Evolutionary conservation across 2,888 invertebrate genomes (phyloP), one percentile per base, ranked within the genome.

Genomic region (Reticulitermes lucifugus): DNA sequence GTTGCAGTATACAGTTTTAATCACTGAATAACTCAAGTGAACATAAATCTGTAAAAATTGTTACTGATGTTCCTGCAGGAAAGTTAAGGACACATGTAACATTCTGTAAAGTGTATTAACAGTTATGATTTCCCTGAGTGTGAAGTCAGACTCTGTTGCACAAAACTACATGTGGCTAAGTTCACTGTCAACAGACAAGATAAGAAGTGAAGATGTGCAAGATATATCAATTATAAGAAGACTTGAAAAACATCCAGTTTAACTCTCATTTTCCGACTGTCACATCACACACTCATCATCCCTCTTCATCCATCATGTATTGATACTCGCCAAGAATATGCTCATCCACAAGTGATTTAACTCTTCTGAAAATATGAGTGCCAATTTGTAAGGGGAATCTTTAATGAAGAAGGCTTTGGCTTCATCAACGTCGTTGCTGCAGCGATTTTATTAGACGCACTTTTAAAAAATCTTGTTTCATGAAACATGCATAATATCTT

Each of bases 361-460:
- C 41, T 73, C 73, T 73, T 22, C 73, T 73, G 35, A 25, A 73
- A 70, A 83, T 59, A 55, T 83, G 73, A 83, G 83, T 83, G 83
- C 83, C 83, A 83, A 83, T 59, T 51, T 59, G 10, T 51, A 22
- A 55, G 71, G 55, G 43, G 55, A 73, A 75, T 55, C 12, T 83
- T 41, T 83, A 60, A 43, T 55, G 41, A 80, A 80, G 41, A 60
- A 79, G 59, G 25, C 18, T 60, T 80, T 80, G 80, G 80, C 80
- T 80, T 80, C 18, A 80, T 41, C 41, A 60, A 80, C 22, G 80
- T 80, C 80, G 35, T 80, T 60, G 18, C 41, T 73, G 73, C 3
- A 73, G 22, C 41, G 41, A 25, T 73, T 77, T 77, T 77, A 77
- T 65, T 83, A 65, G 21, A 46, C 41, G 51, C 82, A 83, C 82